Base-by-base conservation (phyloP, 2,797 vertebrate species). In the Silurus lanzhouensis region DNA sequence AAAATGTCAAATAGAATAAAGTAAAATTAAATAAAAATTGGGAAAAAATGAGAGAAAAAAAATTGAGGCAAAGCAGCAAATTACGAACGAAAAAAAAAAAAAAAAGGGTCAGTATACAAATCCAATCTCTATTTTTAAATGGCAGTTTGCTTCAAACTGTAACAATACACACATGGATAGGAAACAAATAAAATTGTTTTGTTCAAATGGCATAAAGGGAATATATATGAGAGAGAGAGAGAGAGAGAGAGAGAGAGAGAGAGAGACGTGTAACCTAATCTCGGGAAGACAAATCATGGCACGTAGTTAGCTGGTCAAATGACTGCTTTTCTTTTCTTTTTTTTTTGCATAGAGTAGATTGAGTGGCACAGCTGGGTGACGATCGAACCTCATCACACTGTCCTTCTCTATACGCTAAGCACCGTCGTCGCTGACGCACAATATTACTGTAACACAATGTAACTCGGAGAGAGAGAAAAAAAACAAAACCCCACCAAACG, bases 261-360 rank as follows among this genome's bases (percentile, higher is more conserved):
- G 38, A 58, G 77, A 81, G 82, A 87, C 14, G 17, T 67, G 6
- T 9, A 89, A 90, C 90, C 84, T 81, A 81, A 93, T 89, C 90
- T 94, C 89, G 95, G 95, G 95, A 96, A 96, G 95, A 96, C 95
- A 90, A 95, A 95, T 93, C 94, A 95, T 96, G 95, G 95, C 95
- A 96, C 95, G 93, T 95, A 92, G 92, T 94, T 94, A 95, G 95
- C 95, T 96, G 94, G 94, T 96, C 94, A 89, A 93, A 92, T 88
- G 94, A 95, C 94, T 93, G 95, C 94, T 95, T 31, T 31, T 5
- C 1, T 31, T 67, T 27, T 31, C 25, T 0, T 22, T 58, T 31
- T 44, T 92, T 95, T 96, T 96, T 96, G 95, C 95, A 96, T 96
- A 96, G 95, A 95, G 92, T 94, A 95, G 94, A 94, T 91, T 84